Evolutionary conservation across 2,797 vertebrate genomes (phyloP).

Genomic region (Tympanoctomys barrerae): DNA sequence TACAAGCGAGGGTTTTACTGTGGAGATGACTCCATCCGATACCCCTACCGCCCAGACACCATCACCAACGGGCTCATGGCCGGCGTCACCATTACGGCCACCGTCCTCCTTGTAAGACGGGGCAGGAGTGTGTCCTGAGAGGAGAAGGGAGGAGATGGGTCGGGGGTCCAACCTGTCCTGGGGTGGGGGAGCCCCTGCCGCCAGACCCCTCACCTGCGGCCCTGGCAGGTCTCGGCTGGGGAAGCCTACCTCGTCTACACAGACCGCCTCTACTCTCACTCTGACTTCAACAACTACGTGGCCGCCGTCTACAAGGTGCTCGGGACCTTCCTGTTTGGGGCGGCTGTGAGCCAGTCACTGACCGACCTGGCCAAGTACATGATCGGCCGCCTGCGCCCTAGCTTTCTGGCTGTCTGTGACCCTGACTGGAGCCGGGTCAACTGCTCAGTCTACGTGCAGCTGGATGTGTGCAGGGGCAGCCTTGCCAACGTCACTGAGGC

Average conservation of each 20-base stretch:
- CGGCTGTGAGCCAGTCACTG: slow-evolving; percentile 94
- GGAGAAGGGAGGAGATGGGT: too few relatives aligned
- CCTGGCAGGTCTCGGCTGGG: slow-evolving; percentile 84
- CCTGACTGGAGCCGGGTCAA: slow-evolving; percentile 92
- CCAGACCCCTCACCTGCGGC: background rate
- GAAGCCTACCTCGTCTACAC: slow-evolving; percentile 95
- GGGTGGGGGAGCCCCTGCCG: background rate
- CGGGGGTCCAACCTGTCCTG: background rate
- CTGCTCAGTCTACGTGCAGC: slow-evolving; percentile 88
- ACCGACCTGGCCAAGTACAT: slow-evolving; percentile 98
- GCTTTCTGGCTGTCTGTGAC: slow-evolving; percentile 94
- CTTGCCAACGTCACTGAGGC: slow-evolving; percentile 92
- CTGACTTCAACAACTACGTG: slow-evolving; percentile 95
- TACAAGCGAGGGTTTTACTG: slow-evolving; percentile 95
- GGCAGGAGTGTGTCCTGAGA: background rate
- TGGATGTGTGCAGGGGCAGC: slow-evolving; percentile 92
- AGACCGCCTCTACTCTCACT: slow-evolving; percentile 93
- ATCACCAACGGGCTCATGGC: slow-evolving; percentile 95
- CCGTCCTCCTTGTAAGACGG: slow-evolving; percentile 92
- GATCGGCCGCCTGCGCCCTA: slow-evolving; percentile 94
- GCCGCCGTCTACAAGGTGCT: slow-evolving; percentile 97
- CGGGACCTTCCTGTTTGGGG: slow-evolving; percentile 96
- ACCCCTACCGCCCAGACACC: slow-evolving; percentile 94
- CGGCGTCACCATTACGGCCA: slow-evolving; percentile 93
- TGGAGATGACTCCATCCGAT: slow-evolving; percentile 94